These are phyloP conservation scores for Ataeniobius toweri DNA, from an alignment of 2,797 vertebrate species.

Conservation along the genomic window DNA sequence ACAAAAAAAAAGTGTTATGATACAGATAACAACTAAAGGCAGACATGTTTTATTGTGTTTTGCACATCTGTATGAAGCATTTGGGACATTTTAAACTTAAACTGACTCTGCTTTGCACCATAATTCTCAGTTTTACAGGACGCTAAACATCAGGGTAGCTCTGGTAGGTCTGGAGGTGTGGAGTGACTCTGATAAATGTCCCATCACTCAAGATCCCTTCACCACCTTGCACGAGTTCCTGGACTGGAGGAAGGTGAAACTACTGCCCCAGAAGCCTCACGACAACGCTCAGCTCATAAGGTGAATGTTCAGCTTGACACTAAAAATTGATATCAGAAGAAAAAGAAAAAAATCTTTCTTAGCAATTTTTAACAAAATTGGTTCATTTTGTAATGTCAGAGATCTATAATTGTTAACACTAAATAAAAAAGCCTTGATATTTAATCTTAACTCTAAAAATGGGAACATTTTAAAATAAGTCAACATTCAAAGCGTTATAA, in stretches of 20 bases:
- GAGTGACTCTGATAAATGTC: conserved; percentile 94
- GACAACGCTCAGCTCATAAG: conserved; percentile 98
- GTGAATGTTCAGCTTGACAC: conserved; percentile 64
- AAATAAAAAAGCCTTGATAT: too few relatives aligned
- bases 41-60: conserved; percentile 5
- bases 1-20: not conserved
- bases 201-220: conserved; percentile 95
- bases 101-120: conserved; percentile 1
- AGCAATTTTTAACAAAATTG: too few relatives aligned
- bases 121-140: conserved; percentile 88
- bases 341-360: too few relatives aligned
- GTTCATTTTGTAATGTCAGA: too few relatives aligned
- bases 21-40: conserved; percentile 14
- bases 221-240: conserved; percentile 95
- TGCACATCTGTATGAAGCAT: conserved; percentile 8
- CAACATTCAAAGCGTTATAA: not conserved
- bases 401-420: too few relatives aligned
- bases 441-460: not conserved
- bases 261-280: conserved; percentile 92
- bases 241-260: conserved; percentile 96
- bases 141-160: conserved; percentile 94
- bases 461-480: not conserved
- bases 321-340: not conserved
- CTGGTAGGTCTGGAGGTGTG: conserved; percentile 97
- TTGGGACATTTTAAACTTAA: conserved; percentile 16